Evolutionary conservation across 2,888 invertebrate genomes (phyloP).

Genomic region (Steinernema hermaphroditum): DNA sequence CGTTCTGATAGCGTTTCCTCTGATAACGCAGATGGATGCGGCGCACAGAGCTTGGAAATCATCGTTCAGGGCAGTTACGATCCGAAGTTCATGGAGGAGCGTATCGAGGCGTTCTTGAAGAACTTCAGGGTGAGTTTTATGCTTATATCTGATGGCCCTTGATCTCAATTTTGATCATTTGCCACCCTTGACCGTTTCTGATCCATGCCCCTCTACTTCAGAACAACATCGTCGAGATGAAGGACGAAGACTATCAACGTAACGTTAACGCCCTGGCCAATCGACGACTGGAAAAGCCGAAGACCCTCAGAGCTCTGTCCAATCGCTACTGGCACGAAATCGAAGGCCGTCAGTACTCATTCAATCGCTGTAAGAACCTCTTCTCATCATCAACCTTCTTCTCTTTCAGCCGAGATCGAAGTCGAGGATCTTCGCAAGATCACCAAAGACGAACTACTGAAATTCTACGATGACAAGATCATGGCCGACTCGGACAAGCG

Average conservation of each 20-base stretch:
- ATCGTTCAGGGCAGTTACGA: constrained; percentile 73
- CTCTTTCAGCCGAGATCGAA: constrained; percentile 76
- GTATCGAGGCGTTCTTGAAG: constrained; percentile 85
- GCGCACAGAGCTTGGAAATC: constrained; percentile 77
- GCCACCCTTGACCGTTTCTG: no score
- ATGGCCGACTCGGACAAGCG: constrained; percentile 68
- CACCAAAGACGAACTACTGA: constrained; percentile 78
- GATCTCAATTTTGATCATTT: no score
- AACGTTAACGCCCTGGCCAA: constrained; percentile 82
- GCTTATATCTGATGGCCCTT: no score
- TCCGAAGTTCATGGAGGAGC: constrained; percentile 80
- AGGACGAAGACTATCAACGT: constrained; percentile 79
- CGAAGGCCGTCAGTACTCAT: constrained; percentile 82
- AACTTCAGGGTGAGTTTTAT: constrained; percentile 76
- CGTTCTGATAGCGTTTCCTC: constrained; percentile 88
- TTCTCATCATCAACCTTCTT: not conserved
- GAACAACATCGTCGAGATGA: constrained; percentile 77
- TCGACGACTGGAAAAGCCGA: constrained; percentile 85
- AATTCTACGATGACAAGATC: constrained; percentile 74
- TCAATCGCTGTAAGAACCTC: constrained; percentile 74
- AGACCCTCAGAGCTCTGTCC: constrained; percentile 78
- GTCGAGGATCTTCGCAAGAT: constrained; percentile 80
- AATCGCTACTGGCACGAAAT: constrained; percentile 84
- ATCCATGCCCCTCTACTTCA: constrained; percentile 67
- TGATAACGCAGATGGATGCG: constrained; percentile 80